Percentiles rank a stretch among this genome's conserved stretches.
Conservation (phyloP, 1,140 invertebrate species). For the Drosophila novamexicana region DNA sequence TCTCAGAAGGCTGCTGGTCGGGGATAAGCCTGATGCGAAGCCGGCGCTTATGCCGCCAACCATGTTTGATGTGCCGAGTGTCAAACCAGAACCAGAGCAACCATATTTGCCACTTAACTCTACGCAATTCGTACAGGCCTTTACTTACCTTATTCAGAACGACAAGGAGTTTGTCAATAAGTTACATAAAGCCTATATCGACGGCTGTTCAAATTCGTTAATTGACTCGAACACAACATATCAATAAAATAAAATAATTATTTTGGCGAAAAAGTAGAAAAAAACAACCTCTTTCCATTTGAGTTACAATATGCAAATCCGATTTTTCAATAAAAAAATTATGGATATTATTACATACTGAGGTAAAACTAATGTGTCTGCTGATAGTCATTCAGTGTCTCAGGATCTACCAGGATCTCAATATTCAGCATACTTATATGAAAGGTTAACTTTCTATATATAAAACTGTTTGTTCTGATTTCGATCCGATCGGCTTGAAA, state of each 20-base stretch:
- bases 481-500: too few relatives aligned
- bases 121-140: slow-evolving; percentile 94
- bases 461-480: too few relatives aligned
- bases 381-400: too few relatives aligned
- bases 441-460: too few relatives aligned
- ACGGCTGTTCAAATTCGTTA: slow-evolving; percentile 89
- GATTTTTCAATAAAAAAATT: too few relatives aligned
- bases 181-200: slow-evolving; percentile 95
- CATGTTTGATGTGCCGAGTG: slow-evolving; percentile 87
- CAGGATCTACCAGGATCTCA: too few relatives aligned
- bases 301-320: neutral
- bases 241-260: slow-evolving; percentile 60
- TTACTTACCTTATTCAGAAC: slow-evolving; percentile 93
- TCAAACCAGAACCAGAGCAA: slow-evolving; percentile 50
- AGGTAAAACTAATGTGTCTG: too few relatives aligned
- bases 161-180: slow-evolving; percentile 94
- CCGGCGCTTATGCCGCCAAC: slow-evolving; percentile 92
- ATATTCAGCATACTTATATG: too few relatives aligned
- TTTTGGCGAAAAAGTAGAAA: slow-evolving; percentile 36
- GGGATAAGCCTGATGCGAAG: slow-evolving; percentile 81
- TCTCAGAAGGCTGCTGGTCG: slow-evolving; percentile 78
- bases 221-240: slow-evolving; percentile 71
- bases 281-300: slow-evolving; percentile 7
- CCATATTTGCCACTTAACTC: slow-evolving; percentile 88
- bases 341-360: too few relatives aligned